These are phyloP conservation scores for Eupithecia dodoneata DNA, from an alignment of 2,888 invertebrate species.

Conservation along the genomic window DNA sequence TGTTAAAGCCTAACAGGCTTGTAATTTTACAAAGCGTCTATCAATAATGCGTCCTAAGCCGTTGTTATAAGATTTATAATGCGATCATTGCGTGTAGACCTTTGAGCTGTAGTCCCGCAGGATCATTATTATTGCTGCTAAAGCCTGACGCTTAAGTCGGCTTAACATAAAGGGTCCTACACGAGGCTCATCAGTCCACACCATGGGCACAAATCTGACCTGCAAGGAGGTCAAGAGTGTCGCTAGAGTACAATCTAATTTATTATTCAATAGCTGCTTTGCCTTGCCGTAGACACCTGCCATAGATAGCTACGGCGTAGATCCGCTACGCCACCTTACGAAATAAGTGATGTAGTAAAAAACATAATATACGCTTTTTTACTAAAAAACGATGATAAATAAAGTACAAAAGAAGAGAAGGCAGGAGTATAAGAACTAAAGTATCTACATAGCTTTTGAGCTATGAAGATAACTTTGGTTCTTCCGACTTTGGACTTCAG, in stretches of 20 bases:
- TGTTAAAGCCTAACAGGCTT: constrained; percentile 33
- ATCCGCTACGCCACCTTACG: neutral
- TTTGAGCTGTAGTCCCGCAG: constrained; percentile 32
- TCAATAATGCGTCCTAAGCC: constrained; percentile 38
- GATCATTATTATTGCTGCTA: constrained; percentile 42
- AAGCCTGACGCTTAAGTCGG: constrained; percentile 44
- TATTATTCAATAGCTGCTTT: constrained; percentile 38
- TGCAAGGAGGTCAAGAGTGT: constrained; percentile 41
- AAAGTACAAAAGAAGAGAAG: too few relatives aligned
- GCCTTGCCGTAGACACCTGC: neutral
- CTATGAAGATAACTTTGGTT: too few relatives aligned
- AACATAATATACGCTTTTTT: neutral
- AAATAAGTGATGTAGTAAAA: neutral
- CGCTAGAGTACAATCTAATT: constrained; percentile 39
- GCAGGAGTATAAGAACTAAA: too few relatives aligned
- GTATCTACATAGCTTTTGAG: too few relatives aligned
- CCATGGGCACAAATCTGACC: constrained; percentile 42
- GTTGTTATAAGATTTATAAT: constrained; percentile 38
- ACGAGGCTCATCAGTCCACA: constrained; percentile 40
- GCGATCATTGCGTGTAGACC: constrained; percentile 26
- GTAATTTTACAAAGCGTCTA: constrained; percentile 25
- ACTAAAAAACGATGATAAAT: too few relatives aligned
- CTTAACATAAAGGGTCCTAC: constrained; percentile 43
- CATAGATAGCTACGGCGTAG: constrained; percentile 2
- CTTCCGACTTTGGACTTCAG: too few relatives aligned